phyloP scores from a whole-genome alignment of 2,888 invertebrate genomes.

The Dimorphilus gyrociliatus region DNA sequence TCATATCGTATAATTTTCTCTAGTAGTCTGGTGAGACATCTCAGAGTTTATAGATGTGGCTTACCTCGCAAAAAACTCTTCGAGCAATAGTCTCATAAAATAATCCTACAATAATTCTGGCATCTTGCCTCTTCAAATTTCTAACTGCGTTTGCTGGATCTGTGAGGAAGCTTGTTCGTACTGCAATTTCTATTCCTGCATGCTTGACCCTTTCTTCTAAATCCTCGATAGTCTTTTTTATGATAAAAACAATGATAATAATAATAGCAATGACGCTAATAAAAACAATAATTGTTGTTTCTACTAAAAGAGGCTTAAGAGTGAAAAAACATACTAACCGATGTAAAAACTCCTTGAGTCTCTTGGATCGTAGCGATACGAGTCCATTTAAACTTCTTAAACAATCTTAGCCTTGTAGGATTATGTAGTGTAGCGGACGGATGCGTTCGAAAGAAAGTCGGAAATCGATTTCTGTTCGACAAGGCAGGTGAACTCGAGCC shows the following conservation, averaged over 20 bases:
- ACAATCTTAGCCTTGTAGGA: constrained; percentile 83
- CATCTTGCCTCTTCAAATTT: constrained; percentile 84
- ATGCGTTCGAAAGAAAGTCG: constrained; percentile 93
- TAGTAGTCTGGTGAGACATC: not conserved
- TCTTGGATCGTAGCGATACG: constrained; percentile 92
- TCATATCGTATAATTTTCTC: not conserved
- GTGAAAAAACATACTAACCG: constrained; percentile 24
- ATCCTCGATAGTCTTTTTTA: constrained; percentile 78
- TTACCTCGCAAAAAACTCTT: constrained; percentile 80
- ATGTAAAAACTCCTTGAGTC: constrained; percentile 81
- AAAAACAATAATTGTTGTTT: constrained; percentile 2
- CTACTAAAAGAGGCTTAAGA: too few relatives aligned
- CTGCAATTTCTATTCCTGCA: constrained; percentile 75
- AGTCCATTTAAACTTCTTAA: constrained; percentile 94
- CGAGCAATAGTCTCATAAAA: constrained; percentile 96
- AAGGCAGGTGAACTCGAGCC: constrained; percentile 96
- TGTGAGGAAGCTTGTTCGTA: constrained; percentile 85
- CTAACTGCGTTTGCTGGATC: constrained; percentile 91
- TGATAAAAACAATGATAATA: not conserved
- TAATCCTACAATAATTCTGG: constrained; percentile 88
- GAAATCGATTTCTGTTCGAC: constrained; percentile 88
- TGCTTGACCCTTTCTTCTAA: constrained; percentile 60
- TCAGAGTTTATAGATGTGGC: not conserved
- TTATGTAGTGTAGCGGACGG: constrained; percentile 98
- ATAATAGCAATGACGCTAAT: not conserved